Percentiles rank a stretch among this genome's conserved stretches.
Conservation (phyloP, 1,140 invertebrate species). For the Sarcophaga peregrina region DNA sequence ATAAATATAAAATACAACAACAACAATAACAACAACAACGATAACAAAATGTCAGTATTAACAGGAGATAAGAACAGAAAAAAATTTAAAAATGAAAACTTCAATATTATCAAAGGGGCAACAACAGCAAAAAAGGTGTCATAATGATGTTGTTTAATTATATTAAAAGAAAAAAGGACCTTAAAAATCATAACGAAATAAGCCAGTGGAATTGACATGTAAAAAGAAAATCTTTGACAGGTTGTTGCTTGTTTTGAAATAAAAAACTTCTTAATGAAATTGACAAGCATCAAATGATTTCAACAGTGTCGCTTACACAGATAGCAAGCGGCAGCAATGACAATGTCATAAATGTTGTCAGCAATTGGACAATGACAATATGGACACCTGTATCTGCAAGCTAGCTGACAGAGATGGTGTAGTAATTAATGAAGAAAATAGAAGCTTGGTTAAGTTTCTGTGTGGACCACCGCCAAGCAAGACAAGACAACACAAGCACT, state of each 20-base stretch:
- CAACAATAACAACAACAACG: not conserved
- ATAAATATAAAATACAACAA: not conserved
- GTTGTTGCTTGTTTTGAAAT: not conserved
- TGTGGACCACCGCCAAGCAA: not conserved
- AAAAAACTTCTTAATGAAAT: not conserved
- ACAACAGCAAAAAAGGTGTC: not conserved
- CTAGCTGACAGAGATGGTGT: not conserved
- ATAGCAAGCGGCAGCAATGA: not conserved
- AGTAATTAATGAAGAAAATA: constrained; percentile 1
- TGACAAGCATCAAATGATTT: constrained; percentile 1
- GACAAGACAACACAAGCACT: not conserved
- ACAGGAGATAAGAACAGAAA: no score
- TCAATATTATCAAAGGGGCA: not conserved
- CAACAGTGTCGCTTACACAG: not conserved
- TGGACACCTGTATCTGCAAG: not conserved
- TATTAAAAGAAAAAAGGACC: not conserved
- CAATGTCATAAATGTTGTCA: no score
- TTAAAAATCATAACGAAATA: not conserved
- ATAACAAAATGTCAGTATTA: no score
- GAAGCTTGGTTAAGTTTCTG: not conserved
- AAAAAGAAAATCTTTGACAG: not conserved
- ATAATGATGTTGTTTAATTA: constrained; percentile 7
- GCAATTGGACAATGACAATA: not conserved
- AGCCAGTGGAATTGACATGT: not conserved
- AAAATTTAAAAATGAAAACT: no score